A percentile compares a stretch with the other conserved stretches of the same genome.
phyloP scores from a whole-genome alignment of 2,888 invertebrate species.

The Ctena decussata region DNA sequence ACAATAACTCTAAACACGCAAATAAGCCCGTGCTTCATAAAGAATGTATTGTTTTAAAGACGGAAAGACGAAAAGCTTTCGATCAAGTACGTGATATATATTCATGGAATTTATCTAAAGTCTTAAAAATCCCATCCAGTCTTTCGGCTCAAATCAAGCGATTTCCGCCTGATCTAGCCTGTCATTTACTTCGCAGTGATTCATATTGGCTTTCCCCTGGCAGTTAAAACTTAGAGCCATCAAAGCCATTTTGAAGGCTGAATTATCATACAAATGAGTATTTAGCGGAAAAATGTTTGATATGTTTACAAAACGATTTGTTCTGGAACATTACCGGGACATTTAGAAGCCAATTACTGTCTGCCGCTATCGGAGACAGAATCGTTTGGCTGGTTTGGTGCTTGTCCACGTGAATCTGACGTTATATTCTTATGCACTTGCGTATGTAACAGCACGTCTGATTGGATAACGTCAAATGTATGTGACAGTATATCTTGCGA shows the following conservation, averaged over 20 bases:
- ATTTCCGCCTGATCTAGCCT: conserved; percentile 64
- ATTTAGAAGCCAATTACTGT: conserved; percentile 9
- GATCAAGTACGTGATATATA: conserved; percentile 68
- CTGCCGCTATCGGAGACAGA: background rate
- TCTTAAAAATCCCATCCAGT: conserved; percentile 44
- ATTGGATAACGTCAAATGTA: too few relatives aligned
- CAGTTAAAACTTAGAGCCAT: conserved; percentile 11
- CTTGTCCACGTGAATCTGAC: too few relatives aligned
- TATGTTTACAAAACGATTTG: conserved; percentile 16
- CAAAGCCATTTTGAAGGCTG: conserved; percentile 8
- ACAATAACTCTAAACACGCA: conserved; percentile 57
- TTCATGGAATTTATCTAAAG: conserved; percentile 63
- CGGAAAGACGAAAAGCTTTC: conserved; percentile 46
- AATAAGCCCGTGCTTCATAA: conserved; percentile 45
- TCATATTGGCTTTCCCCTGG: conserved; percentile 56
- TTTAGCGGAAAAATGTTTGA: conserved; percentile 41
- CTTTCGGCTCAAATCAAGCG: conserved; percentile 47
- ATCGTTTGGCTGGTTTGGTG: too few relatives aligned
- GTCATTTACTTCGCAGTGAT: conserved; percentile 47
- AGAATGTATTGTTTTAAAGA: conserved; percentile 58
- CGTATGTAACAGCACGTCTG: too few relatives aligned
- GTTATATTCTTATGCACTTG: too few relatives aligned
- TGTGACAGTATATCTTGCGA: too few relatives aligned
- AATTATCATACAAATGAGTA: conserved; percentile 71
- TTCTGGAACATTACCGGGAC: conserved; percentile 10